Conservation (phyloP, 1,140 invertebrate genomes). For the Pseudobourletiella spinata region DNA sequence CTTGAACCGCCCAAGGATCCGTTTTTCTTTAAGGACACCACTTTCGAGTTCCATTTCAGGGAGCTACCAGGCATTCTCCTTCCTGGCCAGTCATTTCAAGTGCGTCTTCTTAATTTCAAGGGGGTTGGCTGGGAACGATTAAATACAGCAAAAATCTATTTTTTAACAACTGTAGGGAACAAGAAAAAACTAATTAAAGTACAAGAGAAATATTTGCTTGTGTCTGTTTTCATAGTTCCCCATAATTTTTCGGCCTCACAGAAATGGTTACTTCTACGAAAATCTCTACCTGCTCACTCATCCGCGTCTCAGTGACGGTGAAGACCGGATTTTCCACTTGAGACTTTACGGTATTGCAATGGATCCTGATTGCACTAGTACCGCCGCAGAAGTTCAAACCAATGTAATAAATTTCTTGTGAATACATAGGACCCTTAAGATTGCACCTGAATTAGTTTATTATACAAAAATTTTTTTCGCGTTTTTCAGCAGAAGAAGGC, state of each 20-base stretch:
- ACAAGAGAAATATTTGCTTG: no score
- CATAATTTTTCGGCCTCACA: constrained; percentile 16
- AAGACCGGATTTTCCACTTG: constrained; percentile 1
- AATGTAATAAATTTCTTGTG: no score
- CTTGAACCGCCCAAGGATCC: not conserved
- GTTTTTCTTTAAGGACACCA: not conserved
- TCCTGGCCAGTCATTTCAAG: constrained; percentile 18
- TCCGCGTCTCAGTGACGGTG: constrained; percentile 13
- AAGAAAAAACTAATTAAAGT: no score
- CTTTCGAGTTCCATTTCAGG: constrained; percentile 24
- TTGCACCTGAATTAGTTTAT: no score
- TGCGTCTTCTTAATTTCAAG: no score
- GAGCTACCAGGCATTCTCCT: constrained; percentile 15
- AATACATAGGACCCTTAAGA: no score
- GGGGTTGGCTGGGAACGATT: not conserved
- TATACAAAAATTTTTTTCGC: no score
- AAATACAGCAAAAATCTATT: not conserved
- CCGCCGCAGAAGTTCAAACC: no score
- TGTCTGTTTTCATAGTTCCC: constrained; percentile 1
- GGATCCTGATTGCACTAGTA: not conserved
- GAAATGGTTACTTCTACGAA: constrained; percentile 22
- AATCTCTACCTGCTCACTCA: constrained; percentile 29
- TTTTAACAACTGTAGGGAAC: not conserved
- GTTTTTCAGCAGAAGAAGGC: no score
- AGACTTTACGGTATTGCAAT: constrained; percentile 23